These are phyloP conservation scores for Nycticorax nycticorax DNA, from an alignment of 2,113 vertebrate genomes.

Conservation along the genomic window DNA sequence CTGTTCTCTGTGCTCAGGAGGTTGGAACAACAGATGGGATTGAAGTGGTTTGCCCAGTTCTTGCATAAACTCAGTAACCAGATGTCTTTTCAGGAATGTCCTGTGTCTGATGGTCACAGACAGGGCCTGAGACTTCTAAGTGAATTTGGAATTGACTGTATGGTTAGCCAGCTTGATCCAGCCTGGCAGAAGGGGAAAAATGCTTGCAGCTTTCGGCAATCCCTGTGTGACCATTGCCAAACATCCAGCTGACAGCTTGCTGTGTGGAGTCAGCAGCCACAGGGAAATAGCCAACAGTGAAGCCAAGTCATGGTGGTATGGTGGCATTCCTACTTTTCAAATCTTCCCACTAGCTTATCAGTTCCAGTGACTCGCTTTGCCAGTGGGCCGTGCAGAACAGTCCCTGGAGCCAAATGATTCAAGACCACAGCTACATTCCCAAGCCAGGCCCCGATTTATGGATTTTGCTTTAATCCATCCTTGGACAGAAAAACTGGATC, in stretches of 20 bases:
- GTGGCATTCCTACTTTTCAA: constrained; percentile 2
- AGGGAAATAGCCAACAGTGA: neutral
- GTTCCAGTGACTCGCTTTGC: neutral
- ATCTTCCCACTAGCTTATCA: neutral
- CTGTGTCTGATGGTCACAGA: neutral
- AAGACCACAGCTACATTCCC: neutral
- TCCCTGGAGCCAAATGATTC: neutral
- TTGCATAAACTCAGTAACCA: neutral
- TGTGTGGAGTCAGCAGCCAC: neutral
- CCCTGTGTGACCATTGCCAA: neutral
- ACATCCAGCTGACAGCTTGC: constrained; percentile 18
- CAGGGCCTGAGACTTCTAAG: neutral
- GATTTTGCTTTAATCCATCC: constrained; percentile 29
- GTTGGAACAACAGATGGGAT: neutral
- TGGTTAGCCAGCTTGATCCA: neutral
- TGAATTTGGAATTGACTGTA: neutral
- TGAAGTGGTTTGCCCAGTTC: neutral
- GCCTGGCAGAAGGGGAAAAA: neutral
- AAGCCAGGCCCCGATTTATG: neutral
- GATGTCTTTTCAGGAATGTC: constrained; percentile 29
- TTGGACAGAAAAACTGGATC: constrained; percentile 35
- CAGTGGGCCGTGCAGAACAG: neutral
- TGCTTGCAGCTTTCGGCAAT: neutral
- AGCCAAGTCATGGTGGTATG: neutral
- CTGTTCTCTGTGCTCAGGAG: neutral